Evolutionary conservation across 2,113 vertebrate species (phyloP), one percentile per base, ranked within the genome.

Genomic region (Rutilus rutilus): DNA sequence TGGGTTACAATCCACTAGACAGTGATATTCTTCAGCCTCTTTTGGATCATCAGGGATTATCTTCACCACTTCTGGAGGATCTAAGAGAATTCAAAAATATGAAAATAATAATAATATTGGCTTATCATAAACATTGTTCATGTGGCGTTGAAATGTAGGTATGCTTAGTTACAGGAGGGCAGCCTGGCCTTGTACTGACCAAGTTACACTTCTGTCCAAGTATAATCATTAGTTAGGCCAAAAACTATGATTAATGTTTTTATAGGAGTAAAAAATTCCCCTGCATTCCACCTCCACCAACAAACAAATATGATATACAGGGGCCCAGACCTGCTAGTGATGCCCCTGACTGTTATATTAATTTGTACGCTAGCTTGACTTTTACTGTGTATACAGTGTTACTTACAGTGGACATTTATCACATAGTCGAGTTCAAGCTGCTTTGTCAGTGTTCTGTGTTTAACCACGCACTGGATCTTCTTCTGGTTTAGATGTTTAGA

Each of bases 361-460:
- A 57, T 21, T 21, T 21, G 54, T 21, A 57, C 1, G 1, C 3
- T 39, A 36, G 17, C 19, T 21, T 69, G 1, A 23, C 1, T 5
- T 39, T 2, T 36, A 71, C 33, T 11, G 7, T n/a, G 15, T 27
- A 62, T 33, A n/a, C n/a, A 60, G 30, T 73, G 8, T 33, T 81
- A 90, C 92, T 50, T 64, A 94, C 93, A 93, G 83, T 90, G 39
- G 15, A 93, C 27, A 17, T 88, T 83, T 10, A 93, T 57, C 8
- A 3, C 75, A 86, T 88, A 88, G 12, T 82, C 0, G n/a, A 81
- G 10, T n/a, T 5, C 60, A 8, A 77, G 1, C 3, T 78, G 54
- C 60, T 54, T 11, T 0, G 11, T 9, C 39, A 83, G 67, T 0
- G 85, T 87, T 8, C 47, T 5, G 74, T 75, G 82, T 6, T 17